Conservation (phyloP, 64 coral and sea anemone genomes). For the Orbicella faveolata region DNA sequence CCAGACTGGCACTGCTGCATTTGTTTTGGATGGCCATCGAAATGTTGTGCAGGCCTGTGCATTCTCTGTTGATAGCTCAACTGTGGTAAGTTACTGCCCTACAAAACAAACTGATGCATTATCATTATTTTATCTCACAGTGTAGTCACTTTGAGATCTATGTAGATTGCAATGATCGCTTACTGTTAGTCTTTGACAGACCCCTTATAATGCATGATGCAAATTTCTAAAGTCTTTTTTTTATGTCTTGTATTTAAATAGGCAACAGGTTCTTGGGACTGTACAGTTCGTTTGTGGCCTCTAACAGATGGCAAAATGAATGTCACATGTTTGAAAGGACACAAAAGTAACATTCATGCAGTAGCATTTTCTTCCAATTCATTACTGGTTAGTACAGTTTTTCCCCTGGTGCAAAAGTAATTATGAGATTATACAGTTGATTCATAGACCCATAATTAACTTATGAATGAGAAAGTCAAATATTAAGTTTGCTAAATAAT, state of each 20-base stretch:
- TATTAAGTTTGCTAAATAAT: no score
- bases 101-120: background rate
- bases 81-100: slow-evolving; percentile 60
- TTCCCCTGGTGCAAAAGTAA: no score
- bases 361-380: slow-evolving; percentile 65
- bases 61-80: slow-evolving; percentile 79
- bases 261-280: slow-evolving; percentile 99
- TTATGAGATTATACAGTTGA: no score
- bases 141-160: no score
- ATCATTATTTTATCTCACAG: no score
- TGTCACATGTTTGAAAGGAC: slow-evolving; percentile 68
- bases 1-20: slow-evolving; percentile 75
- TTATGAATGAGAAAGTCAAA: no score
- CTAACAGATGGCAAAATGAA: slow-evolving; percentile 41
- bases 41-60: slow-evolving; percentile 91
- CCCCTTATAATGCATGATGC: background rate
- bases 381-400: slow-evolving; percentile 73
- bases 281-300: slow-evolving; percentile 88
- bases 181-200: no score
- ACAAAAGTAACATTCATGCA: slow-evolving; percentile 90
- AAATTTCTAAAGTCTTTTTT: background rate
- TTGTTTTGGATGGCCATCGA: slow-evolving; percentile 74
- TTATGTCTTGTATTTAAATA: background rate
- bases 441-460: no score
- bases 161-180: no score